Conservation (phyloP, 2,888 invertebrate genomes). For the Eretmocerus hayati region DNA sequence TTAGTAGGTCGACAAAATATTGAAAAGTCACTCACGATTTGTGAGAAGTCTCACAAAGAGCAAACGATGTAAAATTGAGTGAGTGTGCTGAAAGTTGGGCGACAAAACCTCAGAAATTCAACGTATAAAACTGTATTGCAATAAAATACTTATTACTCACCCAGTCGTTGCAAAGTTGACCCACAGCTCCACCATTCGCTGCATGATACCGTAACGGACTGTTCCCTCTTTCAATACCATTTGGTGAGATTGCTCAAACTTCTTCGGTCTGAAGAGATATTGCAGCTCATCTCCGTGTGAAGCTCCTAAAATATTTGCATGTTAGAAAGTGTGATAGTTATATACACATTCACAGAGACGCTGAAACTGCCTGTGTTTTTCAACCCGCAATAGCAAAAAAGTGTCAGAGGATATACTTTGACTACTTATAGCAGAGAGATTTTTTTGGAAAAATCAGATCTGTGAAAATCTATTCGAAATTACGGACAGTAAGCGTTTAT, state of each 20-base stretch:
- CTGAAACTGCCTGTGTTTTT: too few relatives aligned
- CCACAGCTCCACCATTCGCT: slow-evolving; percentile 33
- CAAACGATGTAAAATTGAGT: too few relatives aligned
- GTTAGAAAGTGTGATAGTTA: too few relatives aligned
- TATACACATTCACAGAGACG: too few relatives aligned
- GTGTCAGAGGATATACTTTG: neutral
- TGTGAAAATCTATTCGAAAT: neutral
- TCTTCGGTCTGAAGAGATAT: slow-evolving; percentile 30
- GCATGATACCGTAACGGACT: slow-evolving; percentile 13
- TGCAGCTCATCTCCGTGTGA: slow-evolving; percentile 32
- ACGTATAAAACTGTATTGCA: too few relatives aligned
- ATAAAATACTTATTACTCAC: slow-evolving; percentile 26
- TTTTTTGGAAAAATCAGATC: neutral
- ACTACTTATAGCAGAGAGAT: neutral
- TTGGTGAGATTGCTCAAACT: neutral
- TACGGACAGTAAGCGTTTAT: too few relatives aligned
- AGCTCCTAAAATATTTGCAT: slow-evolving; percentile 15
- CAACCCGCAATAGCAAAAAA: neutral
- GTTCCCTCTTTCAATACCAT: neutral
- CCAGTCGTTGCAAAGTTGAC: slow-evolving; percentile 35
- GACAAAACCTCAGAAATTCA: too few relatives aligned
- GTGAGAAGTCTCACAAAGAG: too few relatives aligned
- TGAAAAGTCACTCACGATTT: too few relatives aligned
- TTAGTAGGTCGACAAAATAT: too few relatives aligned
- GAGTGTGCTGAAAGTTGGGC: too few relatives aligned